Evolutionary conservation across 2,113 vertebrate genomes (phyloP), one percentile per base, ranked within the genome.

Genomic region (Microcebus tavaratra): DNA sequence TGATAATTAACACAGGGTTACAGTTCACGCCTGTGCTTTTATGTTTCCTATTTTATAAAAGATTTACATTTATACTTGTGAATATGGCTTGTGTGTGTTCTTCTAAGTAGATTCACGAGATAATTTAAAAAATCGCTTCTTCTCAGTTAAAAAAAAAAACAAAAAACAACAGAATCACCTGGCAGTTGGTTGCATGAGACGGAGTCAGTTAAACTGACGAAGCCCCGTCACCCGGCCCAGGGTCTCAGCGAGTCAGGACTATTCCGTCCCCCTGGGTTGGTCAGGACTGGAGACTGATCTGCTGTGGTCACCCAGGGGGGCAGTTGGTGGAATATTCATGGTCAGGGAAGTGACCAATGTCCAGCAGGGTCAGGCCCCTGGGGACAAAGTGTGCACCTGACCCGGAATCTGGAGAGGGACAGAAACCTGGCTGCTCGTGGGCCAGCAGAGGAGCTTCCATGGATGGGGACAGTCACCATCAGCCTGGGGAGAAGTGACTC

Each of bases 41-140:
- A 89, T 97, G 97, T 97, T 96, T 96, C 90, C 92, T 90, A 86
- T 95, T 96, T 80, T 20, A 53, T 97, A 98, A 98, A 98, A 98
- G 98, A 97, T 99, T 99, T 98, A 98, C 97, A 98, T 98, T 99
- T 99, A 98, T 96, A 98, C 98, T 98, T 99, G 98, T 99, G 98
- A 98, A 99, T 98, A 98, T 98, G 97, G 98, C 98, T 98, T 98
- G 98, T 99, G 98, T 98, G 39, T 39, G 39, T 39, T 39, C 39
- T 39, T 39, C 39, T 39, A 39, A 39, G 39, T 39, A 39, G 39
- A 39, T 39, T 39, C 39, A 39, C 39, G 3, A 39, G 39, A 39
- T 39, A 39, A 39, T 39, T 39, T 39, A 39, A 39, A 39, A 39
- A 39, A 39, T 39, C 3, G 39, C 39, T 39, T 39, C 39, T 39